phyloP scores from a whole-genome alignment of 1,140 invertebrate species.

The Procambarus virginalis region DNA sequence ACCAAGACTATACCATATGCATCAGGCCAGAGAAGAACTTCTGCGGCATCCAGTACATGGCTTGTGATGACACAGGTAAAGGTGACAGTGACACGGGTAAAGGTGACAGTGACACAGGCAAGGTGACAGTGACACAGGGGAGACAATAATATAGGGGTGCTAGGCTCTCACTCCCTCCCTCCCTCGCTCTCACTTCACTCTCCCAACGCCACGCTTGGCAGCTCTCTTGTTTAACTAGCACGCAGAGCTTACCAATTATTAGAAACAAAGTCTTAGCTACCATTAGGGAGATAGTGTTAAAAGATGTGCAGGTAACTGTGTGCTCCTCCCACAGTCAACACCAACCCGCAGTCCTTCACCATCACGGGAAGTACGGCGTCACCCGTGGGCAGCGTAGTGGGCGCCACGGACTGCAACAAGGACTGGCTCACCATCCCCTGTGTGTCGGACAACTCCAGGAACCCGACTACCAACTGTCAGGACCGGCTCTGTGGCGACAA shows the following conservation, averaged over 20 bases:
- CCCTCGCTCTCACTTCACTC: too few relatives aligned
- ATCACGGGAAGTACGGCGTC: slow-evolving; percentile 25
- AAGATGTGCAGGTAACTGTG: too few relatives aligned
- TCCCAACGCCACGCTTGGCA: too few relatives aligned
- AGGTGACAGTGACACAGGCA: neutral
- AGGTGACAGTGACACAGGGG: neutral
- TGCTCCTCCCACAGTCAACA: slow-evolving; percentile 38
- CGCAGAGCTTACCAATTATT: too few relatives aligned
- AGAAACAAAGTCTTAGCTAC: too few relatives aligned
- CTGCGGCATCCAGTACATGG: slow-evolving; percentile 88
- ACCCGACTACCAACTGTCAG: slow-evolving; percentile 77
- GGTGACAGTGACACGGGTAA: neutral
- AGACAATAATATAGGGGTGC: too few relatives aligned
- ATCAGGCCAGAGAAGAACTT: slow-evolving; percentile 89
- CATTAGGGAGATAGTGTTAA: too few relatives aligned
- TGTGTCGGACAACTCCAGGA: slow-evolving; percentile 75
- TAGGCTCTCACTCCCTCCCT: too few relatives aligned
- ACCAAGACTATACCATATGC: slow-evolving; percentile 92
- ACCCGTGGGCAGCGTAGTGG: slow-evolving; percentile 28
- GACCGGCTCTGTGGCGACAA: slow-evolving; percentile 84
- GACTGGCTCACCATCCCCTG: slow-evolving; percentile 88
- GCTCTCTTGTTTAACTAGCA: too few relatives aligned
- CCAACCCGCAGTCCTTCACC: slow-evolving; percentile 54
- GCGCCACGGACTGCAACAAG: slow-evolving; percentile 77
- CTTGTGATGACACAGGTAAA: slow-evolving; percentile 81